Evolutionary conservation across 2,888 invertebrate genomes (phyloP), one percentile per base, ranked within the genome.

Genomic region (Drosophila melanosoma): DNA sequence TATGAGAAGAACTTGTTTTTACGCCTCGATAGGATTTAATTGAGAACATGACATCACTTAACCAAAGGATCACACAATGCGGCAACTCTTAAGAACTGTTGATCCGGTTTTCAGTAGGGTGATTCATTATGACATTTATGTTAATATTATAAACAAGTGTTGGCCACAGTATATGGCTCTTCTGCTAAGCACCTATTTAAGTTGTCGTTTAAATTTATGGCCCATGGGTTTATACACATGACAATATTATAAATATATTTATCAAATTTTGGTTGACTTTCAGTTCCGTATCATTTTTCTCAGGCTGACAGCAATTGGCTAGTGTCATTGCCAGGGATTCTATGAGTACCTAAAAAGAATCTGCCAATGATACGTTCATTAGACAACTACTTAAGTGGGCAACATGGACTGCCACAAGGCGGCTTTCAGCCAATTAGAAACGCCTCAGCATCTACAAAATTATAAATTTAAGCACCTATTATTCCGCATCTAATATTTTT

Each of bases 21-120:
- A 71, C 66, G 63, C 45, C 57, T 74, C 56, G 69, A 57, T 77
- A 89, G 87, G 89, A 84, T 83, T 61, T 83, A 85, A 69, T 79
- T 62, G 62, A 64, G 71, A 53, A 17, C 32, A 67, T 85, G 85
- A 85, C 71, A 80, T 85, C 89, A 85, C 26, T 10, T 17, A 23
- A 15, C 17, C 57, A 65, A 87, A 89, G 89, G 89, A 89, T 81
- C 42, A 42, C 15, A 20, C 20, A 57, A 3, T 10, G 10, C 32
- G 40, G 29, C 29, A 40, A 29, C 0, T 40, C 8, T 20, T 35
- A 20, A 11, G 3, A 42, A 67, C 68, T 33, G 1, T 7, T 33
- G 11, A 75, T 79, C 76, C 36, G 42, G 80, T 70, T 78, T 26
- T 56, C 23, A 49, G 17, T 36, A 3, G 32, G 17, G 5, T 63